Evolutionary conservation across 2,888 invertebrate genomes (phyloP).

Genomic region (Euclidia mi): DNA sequence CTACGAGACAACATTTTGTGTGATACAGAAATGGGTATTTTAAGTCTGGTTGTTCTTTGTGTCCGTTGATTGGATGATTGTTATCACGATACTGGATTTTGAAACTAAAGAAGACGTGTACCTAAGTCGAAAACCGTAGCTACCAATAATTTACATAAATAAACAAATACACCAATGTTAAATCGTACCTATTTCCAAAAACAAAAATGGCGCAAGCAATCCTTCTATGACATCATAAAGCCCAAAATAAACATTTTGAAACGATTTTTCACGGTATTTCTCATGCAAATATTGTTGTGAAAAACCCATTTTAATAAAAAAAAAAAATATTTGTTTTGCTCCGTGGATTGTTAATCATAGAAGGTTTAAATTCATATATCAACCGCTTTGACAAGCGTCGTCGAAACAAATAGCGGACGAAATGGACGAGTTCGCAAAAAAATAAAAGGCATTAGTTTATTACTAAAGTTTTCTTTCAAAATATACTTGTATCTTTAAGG

Average conservation of each 20-base stretch:
- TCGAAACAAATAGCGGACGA: conserved; percentile 47
- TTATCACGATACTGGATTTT: too few species aligned
- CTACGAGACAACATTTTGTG: too few species aligned
- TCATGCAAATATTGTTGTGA: conserved; percentile 31
- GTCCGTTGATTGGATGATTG: too few species aligned
- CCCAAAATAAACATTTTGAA: conserved; percentile 8
- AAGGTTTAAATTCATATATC: conserved; percentile 57
- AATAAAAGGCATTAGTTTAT: conserved; percentile 45
- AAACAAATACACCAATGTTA: background rate
- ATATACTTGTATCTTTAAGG: conserved; percentile 2
- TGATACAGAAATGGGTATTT: too few species aligned
- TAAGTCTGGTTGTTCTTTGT: too few species aligned
- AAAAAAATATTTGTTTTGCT: conserved; percentile 39
- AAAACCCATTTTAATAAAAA: conserved; percentile 40
- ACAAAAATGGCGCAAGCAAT: background rate
- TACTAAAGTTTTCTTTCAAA: conserved; percentile 10
- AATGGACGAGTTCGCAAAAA: conserved; percentile 40
- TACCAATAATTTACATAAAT: too few species aligned
- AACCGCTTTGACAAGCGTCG: conserved; percentile 47
- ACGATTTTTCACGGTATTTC: conserved; percentile 25
- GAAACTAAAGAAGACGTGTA: too few species aligned
- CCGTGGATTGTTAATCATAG: conserved; percentile 48
- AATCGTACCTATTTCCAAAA: background rate
- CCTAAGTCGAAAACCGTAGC: too few species aligned
- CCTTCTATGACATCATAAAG: background rate